These are phyloP conservation scores for Drosophila incognita DNA, from an alignment of 2,888 invertebrate genomes.

Conservation along the genomic window DNA sequence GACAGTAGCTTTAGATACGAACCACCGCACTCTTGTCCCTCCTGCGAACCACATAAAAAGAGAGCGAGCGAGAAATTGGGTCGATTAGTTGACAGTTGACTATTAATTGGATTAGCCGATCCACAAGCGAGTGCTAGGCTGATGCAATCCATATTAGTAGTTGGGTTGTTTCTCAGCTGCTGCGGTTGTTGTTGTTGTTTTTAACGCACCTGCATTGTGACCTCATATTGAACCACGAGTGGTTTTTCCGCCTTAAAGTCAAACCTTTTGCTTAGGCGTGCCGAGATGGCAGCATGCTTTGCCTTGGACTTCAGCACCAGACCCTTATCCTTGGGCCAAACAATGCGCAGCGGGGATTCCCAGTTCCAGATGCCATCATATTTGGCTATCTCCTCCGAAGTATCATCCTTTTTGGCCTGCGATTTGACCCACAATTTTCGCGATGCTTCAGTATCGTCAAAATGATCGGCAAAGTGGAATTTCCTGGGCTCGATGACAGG, in stretches of 20 bases:
- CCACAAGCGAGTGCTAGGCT: slow-evolving; percentile 37
- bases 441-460: slow-evolving; percentile 91
- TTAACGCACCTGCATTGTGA: slow-evolving; percentile 89
- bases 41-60: slow-evolving; percentile 86
- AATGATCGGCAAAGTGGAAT: slow-evolving; percentile 93
- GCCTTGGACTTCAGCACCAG: slow-evolving; percentile 97
- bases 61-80: slow-evolving; percentile 54
- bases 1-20: slow-evolving; percentile 98
- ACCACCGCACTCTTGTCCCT: slow-evolving; percentile 99
- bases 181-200: background rate
- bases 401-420: slow-evolving; percentile 95
- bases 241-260: slow-evolving; percentile 92
- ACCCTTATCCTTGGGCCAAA: slow-evolving; percentile 93
- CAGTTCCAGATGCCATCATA: slow-evolving; percentile 93
- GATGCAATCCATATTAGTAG: slow-evolving; percentile 62
- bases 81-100: slow-evolving; percentile 56
- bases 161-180: background rate
- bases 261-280: slow-evolving; percentile 91
- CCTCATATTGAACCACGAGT: slow-evolving; percentile 96
- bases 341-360: slow-evolving; percentile 91
- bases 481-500: slow-evolving; percentile 88
- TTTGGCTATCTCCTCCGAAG: slow-evolving; percentile 95
- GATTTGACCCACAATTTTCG: slow-evolving; percentile 94
- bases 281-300: slow-evolving; percentile 97
- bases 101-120: slow-evolving; percentile 77